These are phyloP conservation scores for Polyodon spathula DNA, from an alignment of 2,113 vertebrate species.

Conservation along the genomic window DNA sequence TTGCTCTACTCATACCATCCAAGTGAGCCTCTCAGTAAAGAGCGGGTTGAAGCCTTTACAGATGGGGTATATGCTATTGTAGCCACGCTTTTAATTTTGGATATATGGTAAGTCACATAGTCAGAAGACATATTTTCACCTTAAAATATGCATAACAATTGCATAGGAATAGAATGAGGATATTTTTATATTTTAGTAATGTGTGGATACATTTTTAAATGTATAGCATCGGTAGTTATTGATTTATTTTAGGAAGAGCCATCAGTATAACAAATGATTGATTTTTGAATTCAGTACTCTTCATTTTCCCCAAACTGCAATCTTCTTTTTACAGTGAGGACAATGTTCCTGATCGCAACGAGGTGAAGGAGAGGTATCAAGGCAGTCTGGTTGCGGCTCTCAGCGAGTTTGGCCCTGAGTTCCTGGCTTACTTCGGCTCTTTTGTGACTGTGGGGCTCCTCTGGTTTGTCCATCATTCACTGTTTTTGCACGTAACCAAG, in stretches of 20 bases:
- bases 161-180: neutral
- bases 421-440: constrained; percentile 88
- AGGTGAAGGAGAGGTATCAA: constrained; percentile 57
- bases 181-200: neutral
- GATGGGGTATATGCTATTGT: constrained; percentile 93
- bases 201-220: neutral
- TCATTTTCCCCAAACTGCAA: neutral
- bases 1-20: constrained; percentile 70
- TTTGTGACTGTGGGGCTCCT: constrained; percentile 85
- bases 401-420: constrained; percentile 66
- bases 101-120: constrained; percentile 70
- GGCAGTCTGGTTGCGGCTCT: constrained; percentile 71
- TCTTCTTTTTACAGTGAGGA: constrained; percentile 66
- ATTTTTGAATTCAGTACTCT: neutral
- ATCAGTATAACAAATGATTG: too few relatives aligned
- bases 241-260: too few relatives aligned
- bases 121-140: neutral
- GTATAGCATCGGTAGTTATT: too few relatives aligned
- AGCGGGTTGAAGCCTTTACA: constrained; percentile 84
- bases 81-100: constrained; percentile 85
- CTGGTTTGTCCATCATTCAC: constrained; percentile 90
- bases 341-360: constrained; percentile 68
- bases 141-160: neutral
- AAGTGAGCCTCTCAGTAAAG: constrained; percentile 80
- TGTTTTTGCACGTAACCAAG: constrained; percentile 80